These are phyloP conservation scores for Luehdorfia chinensis DNA, from an alignment of 1,140 invertebrate species.

Conservation along the genomic window DNA sequence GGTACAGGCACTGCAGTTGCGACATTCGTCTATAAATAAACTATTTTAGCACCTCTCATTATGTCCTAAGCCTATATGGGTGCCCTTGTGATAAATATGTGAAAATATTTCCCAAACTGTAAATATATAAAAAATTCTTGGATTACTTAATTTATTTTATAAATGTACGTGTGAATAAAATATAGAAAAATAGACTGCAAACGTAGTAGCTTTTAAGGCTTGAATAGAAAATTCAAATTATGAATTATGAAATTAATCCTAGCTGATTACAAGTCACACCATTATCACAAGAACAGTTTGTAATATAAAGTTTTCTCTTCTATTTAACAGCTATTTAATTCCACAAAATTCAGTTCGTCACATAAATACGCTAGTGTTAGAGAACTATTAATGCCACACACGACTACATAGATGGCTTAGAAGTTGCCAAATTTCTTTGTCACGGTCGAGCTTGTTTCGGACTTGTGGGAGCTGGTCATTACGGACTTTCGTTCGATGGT, in stretches of 20 bases:
- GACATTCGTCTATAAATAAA: conserved; percentile 10
- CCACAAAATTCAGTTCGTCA: conserved; percentile 16
- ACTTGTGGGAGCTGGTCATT: conserved; percentile 74
- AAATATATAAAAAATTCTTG: too few relatives aligned
- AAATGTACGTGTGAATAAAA: too few relatives aligned
- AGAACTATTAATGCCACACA: conserved; percentile 18
- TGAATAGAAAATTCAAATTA: too few relatives aligned
- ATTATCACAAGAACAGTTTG: conserved; percentile 5
- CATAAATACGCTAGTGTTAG: conserved; percentile 20
- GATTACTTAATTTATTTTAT: too few relatives aligned
- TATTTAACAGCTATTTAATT: conserved; percentile 8
- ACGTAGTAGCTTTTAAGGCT: too few relatives aligned
- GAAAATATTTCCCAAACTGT: too few relatives aligned
- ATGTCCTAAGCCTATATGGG: conserved; percentile 5
- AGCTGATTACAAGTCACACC: too few relatives aligned
- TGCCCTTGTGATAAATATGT: not conserved
- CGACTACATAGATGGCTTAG: conserved; percentile 33
- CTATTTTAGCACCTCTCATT: conserved; percentile 16
- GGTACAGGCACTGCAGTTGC: conserved; percentile 12
- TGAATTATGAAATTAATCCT: too few relatives aligned
- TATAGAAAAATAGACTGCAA: too few relatives aligned
- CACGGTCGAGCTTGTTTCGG: conserved; percentile 69
- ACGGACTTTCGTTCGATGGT: conserved; percentile 72
- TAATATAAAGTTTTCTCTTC: conserved; percentile 13
- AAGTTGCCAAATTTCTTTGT: conserved; percentile 77